phyloP scores from a whole-genome alignment of 2,113 vertebrate species.

The Pampusana beccarii region DNA sequence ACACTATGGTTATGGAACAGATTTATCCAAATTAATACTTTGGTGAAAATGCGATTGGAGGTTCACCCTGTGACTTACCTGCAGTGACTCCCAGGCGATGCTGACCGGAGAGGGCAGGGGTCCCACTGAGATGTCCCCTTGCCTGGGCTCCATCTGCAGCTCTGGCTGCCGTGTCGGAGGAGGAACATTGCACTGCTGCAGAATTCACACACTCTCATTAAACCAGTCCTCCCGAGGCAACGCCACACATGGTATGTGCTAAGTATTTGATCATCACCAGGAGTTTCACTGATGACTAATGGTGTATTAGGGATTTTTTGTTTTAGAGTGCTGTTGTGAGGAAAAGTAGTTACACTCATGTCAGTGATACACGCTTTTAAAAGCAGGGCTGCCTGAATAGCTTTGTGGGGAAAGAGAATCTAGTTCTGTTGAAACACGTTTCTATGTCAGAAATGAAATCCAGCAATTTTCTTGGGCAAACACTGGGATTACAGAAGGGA shows the following conservation, averaged over 20 bases:
- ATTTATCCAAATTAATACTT: neutral
- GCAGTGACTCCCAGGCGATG: neutral
- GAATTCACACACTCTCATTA: neutral
- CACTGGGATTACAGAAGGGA: neutral
- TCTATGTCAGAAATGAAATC: neutral
- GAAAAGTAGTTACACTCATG: neutral
- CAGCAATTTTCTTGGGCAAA: neutral
- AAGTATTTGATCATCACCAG: neutral
- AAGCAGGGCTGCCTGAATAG: neutral
- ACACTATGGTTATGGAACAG: neutral
- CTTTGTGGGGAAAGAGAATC: neutral
- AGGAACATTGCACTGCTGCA: neutral
- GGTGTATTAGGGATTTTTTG: neutral
- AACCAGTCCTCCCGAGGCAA: neutral
- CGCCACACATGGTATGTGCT: fast-evolving
- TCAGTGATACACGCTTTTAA: neutral
- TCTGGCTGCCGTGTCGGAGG: neutral
- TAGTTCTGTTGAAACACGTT: neutral
- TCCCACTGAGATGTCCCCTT: fast-evolving
- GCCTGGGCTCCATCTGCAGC: neutral
- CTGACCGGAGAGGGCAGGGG: neutral
- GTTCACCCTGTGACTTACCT: neutral
- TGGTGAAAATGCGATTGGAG: neutral
- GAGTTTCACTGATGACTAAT: neutral
- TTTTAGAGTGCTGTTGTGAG: neutral